These are phyloP conservation scores for Drosophila anceps DNA, from an alignment of 2,888 invertebrate genomes.

Conservation along the genomic window DNA sequence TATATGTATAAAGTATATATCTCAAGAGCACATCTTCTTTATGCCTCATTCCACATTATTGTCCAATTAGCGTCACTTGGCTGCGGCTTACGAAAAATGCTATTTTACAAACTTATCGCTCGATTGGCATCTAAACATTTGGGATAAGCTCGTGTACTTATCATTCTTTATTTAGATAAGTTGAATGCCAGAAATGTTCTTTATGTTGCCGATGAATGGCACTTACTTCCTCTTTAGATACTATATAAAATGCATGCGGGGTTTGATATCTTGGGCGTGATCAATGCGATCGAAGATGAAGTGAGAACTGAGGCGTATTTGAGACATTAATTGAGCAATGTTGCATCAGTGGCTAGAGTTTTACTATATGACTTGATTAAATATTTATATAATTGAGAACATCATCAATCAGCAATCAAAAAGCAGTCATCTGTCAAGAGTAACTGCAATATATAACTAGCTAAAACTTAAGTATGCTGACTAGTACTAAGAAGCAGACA, in stretches of 20 bases:
- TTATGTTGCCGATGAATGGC: slow-evolving; percentile 27
- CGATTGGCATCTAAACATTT: slow-evolving; percentile 42
- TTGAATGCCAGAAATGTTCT: slow-evolving; percentile 12
- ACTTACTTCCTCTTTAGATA: slow-evolving; percentile 24
- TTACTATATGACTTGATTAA: neutral
- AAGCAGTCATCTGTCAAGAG: too few relatives aligned
- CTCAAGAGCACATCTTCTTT: slow-evolving; percentile 31
- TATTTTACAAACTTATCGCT: slow-evolving; percentile 51
- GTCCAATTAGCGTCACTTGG: slow-evolving; percentile 74
- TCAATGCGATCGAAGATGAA: neutral
- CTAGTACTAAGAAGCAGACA: too few relatives aligned
- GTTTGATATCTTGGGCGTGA: neutral
- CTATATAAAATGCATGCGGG: slow-evolving; percentile 23
- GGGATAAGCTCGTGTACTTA: slow-evolving; percentile 33
- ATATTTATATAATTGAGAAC: neutral
- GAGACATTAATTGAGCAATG: neutral
- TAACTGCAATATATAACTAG: too few relatives aligned
- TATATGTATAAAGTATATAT: slow-evolving; percentile 8
- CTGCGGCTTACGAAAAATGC: slow-evolving; percentile 23
- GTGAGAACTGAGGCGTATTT: neutral
- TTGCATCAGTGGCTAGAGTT: neutral
- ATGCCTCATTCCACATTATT: slow-evolving; percentile 48
- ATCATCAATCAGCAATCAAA: too few relatives aligned
- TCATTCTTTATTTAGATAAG: slow-evolving; percentile 7
- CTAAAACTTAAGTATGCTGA: too few relatives aligned